Evolutionary conservation across 2,797 vertebrate genomes (phyloP).

Genomic region (Myotis vivesi): DNA sequence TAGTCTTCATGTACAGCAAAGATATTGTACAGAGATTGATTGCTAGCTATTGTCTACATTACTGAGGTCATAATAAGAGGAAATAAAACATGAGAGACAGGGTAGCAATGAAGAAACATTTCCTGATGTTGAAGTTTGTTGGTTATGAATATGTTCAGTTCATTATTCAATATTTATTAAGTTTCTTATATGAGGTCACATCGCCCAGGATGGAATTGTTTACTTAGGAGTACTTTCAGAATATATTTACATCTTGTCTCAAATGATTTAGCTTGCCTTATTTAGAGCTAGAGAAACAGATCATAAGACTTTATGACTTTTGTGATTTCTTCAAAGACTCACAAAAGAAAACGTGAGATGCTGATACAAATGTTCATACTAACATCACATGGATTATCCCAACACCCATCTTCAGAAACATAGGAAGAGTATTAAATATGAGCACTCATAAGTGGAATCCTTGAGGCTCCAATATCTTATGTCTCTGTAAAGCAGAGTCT

Average conservation of each 20-base stretch:
- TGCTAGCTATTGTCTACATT: constrained; percentile 17
- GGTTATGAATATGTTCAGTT: constrained; percentile 18
- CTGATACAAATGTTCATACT: background rate
- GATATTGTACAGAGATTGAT: constrained; percentile 59
- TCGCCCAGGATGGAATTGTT: background rate
- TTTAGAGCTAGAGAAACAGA: constrained; percentile 22
- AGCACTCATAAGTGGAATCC: background rate
- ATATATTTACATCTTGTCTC: constrained; percentile 33
- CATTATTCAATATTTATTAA: constrained; percentile 53
- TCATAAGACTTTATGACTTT: background rate
- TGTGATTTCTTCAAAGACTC: background rate
- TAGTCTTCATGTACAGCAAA: constrained; percentile 51
- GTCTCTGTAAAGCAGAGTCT: background rate
- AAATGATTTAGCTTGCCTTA: background rate
- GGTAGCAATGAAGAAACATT: constrained; percentile 44
- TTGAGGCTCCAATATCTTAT: background rate
- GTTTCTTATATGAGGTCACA: constrained; percentile 23
- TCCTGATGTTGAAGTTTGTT: constrained; percentile 56
- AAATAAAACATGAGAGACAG: constrained; percentile 55
- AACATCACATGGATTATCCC: background rate
- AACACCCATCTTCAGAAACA: background rate
- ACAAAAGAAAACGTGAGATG: background rate
- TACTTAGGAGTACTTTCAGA: background rate
- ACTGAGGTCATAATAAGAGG: constrained; percentile 37
- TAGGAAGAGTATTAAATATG: background rate